phyloP scores from a whole-genome alignment of 1,140 invertebrate genomes.

The Nasonia giraulti region DNA sequence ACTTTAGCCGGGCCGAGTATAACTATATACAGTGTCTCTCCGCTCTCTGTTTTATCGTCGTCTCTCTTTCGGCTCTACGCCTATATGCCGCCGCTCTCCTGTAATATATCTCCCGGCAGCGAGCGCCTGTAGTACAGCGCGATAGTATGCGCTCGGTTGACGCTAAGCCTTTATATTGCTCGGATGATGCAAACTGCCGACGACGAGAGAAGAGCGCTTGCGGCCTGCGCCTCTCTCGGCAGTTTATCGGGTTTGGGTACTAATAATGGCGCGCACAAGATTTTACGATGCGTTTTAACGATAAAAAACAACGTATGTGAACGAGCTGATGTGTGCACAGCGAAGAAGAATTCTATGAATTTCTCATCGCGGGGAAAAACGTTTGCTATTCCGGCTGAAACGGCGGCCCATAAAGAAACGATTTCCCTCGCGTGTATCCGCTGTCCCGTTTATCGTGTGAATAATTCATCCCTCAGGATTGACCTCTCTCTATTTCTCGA shows the following conservation, averaged over 20 bases:
- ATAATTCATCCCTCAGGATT: background rate
- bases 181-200: too few species aligned
- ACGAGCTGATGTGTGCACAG: too few species aligned
- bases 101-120: background rate
- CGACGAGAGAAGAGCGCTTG: background rate
- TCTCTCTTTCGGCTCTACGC: background rate
- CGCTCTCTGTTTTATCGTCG: background rate
- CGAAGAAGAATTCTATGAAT: too few species aligned
- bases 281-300: too few species aligned
- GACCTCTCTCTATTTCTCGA: too few species aligned
- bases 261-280: background rate
- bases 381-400: too few species aligned
- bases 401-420: too few species aligned
- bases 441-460: background rate
- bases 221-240: background rate
- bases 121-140: too few species aligned
- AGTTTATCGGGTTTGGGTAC: background rate
- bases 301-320: too few species aligned
- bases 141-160: too few species aligned
- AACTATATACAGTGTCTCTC: background rate
- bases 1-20: background rate
- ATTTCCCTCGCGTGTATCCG: too few species aligned
- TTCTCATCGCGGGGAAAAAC: too few species aligned
- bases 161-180: background rate
- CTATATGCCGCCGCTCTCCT: background rate